These are phyloP conservation scores for Aphidius colemani DNA, from an alignment of 2,888 invertebrate genomes.

Conservation along the genomic window DNA sequence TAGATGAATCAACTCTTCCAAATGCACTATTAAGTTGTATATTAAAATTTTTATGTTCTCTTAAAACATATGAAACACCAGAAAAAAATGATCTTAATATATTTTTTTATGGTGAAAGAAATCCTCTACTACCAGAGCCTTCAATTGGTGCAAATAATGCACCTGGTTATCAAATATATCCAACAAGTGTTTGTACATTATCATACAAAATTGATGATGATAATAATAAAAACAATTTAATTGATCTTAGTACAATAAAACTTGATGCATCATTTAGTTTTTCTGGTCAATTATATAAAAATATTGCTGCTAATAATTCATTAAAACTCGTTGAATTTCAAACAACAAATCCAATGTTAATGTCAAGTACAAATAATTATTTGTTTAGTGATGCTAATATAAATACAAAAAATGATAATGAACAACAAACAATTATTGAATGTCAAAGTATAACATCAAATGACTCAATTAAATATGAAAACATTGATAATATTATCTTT, in stretches of 20 bases:
- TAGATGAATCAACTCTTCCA: constrained; percentile 28
- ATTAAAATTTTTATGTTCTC: constrained; percentile 45
- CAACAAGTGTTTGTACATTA: constrained; percentile 47
- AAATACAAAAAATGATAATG: background rate
- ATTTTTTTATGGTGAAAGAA: constrained; percentile 46
- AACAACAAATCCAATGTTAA: constrained; percentile 6
- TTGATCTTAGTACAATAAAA: constrained; percentile 6
- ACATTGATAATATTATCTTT: background rate
- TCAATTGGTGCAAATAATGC: constrained; percentile 30
- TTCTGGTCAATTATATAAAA: constrained; percentile 1
- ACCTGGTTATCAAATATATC: constrained; percentile 49
- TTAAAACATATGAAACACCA: constrained; percentile 42
- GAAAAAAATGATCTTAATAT: constrained; percentile 42
- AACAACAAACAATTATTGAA: background rate
- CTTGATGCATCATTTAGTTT: constrained; percentile 13
- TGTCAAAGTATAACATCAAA: background rate
- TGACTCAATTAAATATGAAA: background rate
- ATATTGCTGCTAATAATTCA: constrained; percentile 6
- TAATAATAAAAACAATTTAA: constrained; percentile 1
- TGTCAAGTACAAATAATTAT: constrained; percentile 12
- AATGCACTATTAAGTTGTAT: constrained; percentile 37
- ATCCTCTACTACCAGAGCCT: constrained; percentile 47
- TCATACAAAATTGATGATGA: constrained; percentile 47
- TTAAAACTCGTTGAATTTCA: background rate
- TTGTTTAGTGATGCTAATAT: background rate